Evolutionary conservation across 1,140 invertebrate genomes (phyloP).

Genomic region (Caenorhabditis inopinata): DNA sequence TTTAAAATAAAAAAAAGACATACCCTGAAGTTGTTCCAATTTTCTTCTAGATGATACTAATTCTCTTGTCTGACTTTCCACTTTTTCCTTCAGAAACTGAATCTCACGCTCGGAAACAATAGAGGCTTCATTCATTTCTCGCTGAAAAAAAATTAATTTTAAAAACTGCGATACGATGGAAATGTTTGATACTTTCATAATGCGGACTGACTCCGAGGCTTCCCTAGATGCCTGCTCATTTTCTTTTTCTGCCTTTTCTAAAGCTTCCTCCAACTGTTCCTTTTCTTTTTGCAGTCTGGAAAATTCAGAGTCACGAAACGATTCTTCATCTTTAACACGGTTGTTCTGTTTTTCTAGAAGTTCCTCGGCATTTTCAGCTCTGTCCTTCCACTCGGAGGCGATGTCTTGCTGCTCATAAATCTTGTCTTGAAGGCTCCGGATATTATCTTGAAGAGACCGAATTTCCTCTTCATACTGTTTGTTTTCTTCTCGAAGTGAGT

Average conservation of each 20-base stretch:
- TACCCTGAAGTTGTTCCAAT: conserved; percentile 12
- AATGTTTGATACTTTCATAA: not conserved
- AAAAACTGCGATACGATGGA: not conserved
- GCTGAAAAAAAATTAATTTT: not conserved
- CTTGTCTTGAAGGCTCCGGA: conserved; percentile 2
- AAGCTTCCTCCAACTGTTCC: not conserved
- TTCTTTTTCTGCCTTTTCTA: not conserved
- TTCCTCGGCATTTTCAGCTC: not conserved
- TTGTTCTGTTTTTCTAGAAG: not conserved
- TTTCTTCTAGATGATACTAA: not conserved
- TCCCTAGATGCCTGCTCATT: not conserved
- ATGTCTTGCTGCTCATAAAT: not conserved
- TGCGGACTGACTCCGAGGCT: not conserved
- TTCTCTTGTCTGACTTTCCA: not conserved
- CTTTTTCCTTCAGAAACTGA: not conserved
- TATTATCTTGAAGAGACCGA: not conserved
- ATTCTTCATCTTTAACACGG: not conserved
- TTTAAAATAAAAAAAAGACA: not conserved
- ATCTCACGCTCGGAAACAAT: not conserved
- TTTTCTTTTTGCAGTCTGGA: conserved; percentile 17
- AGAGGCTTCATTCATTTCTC: conserved; percentile 13
- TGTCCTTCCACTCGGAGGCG: conserved; percentile 5
- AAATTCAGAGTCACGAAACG: not conserved
- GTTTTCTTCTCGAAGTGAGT: conserved; percentile 30
- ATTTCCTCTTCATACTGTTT: conserved; percentile 31